Conservation (phyloP, 30 jellyfish, hydroid and myxozoan species). For the Turritopsis dohrnii region DNA sequence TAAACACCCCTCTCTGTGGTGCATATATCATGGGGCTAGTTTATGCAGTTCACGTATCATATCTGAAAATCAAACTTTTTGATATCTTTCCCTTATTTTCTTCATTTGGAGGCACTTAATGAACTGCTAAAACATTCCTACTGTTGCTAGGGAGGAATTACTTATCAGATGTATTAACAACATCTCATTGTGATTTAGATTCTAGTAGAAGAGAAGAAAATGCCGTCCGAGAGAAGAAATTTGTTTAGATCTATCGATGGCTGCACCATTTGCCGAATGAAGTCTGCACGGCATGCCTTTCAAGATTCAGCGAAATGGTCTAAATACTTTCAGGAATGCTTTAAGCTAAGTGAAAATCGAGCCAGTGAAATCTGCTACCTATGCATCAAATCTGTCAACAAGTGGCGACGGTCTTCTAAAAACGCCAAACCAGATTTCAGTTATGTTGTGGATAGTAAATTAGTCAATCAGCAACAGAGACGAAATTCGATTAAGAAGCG, state of each 20-base stretch:
- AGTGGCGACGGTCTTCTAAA: slow-evolving; percentile 39
- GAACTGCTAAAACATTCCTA: no score
- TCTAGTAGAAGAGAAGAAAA: no score
- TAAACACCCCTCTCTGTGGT: no score
- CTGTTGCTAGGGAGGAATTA: no score
- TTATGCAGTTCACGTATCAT: no score
- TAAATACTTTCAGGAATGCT: slow-evolving; percentile 17
- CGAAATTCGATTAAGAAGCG: slow-evolving; percentile 15
- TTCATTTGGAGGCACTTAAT: no score
- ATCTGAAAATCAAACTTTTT: no score
- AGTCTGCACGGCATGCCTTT: slow-evolving; percentile 38
- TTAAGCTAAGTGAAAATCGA: slow-evolving; percentile 26
- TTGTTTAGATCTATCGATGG: slow-evolving; percentile 33
- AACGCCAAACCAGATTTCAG: slow-evolving; percentile 18
- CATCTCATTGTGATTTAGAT: neutral
- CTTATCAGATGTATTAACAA: no score
- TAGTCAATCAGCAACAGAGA: slow-evolving; percentile 9
- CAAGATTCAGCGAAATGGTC: slow-evolving; percentile 37
- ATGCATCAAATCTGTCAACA: slow-evolving; percentile 20
- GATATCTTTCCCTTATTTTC: no score
- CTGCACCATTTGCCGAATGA: slow-evolving; percentile 31
- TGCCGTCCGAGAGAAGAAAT: slow-evolving; percentile 32
- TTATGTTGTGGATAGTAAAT: slow-evolving; percentile 20
- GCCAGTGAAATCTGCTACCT: slow-evolving; percentile 28
- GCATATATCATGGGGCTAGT: no score